A percentile compares a stretch with the other conserved stretches of the same genome.
Conservation (phyloP, 1,140 invertebrate genomes). For the Drosophila pseudoananassae region DNA sequence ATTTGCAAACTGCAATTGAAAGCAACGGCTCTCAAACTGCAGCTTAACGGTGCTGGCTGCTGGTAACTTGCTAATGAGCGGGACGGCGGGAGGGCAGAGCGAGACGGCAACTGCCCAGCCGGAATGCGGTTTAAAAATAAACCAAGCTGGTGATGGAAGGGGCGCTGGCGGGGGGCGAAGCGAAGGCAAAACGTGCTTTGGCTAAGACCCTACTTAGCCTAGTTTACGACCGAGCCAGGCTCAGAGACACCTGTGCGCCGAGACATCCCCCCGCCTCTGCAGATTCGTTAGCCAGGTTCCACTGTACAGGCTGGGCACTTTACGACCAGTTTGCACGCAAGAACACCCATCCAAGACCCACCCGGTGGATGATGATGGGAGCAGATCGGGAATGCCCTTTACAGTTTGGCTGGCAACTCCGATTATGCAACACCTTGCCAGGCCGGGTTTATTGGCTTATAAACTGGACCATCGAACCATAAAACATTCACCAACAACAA, state of each 20-base stretch:
- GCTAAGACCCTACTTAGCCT: constrained; percentile 79
- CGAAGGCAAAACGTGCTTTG: constrained; percentile 74
- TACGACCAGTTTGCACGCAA: constrained; percentile 42
- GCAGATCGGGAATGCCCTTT: constrained; percentile 26
- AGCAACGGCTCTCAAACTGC: constrained; percentile 57
- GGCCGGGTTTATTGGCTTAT: constrained; percentile 40
- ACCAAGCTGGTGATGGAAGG: constrained; percentile 50
- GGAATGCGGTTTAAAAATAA: constrained; percentile 81
- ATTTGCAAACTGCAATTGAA: constrained; percentile 41
- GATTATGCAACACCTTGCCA: constrained; percentile 39
- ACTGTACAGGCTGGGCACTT: constrained; percentile 36
- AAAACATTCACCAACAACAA: constrained; percentile 23
- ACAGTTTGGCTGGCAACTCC: constrained; percentile 16
- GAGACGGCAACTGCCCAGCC: constrained; percentile 44
- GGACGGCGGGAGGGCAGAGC: constrained; percentile 20
- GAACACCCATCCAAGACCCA: not conserved
- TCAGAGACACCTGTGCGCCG: constrained; percentile 59
- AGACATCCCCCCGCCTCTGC: not conserved
- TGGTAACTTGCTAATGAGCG: constrained; percentile 29
- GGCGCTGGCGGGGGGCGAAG: not conserved
- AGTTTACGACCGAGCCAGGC: constrained; percentile 64
- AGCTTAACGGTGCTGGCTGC: constrained; percentile 54
- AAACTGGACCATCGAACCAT: constrained; percentile 42
- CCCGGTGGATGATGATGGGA: constrained; percentile 1
- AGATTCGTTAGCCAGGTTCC: constrained; percentile 4